A percentile compares a stretch with the other conserved stretches of the same genome.
Evolutionary conservation across 2,888 invertebrate species (phyloP).

Genomic region (Cantharis flavilabris): DNA sequence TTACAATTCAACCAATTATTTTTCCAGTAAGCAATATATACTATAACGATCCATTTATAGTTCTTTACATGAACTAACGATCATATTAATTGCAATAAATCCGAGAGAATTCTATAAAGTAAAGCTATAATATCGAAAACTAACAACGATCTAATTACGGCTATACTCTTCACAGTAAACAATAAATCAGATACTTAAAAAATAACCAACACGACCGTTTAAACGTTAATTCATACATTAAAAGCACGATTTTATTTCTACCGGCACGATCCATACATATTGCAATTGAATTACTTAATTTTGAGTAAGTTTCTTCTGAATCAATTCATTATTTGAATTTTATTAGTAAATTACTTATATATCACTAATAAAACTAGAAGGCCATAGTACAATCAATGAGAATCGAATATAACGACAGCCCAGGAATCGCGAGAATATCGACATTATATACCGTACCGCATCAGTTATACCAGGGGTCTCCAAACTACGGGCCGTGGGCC

Average conservation of each 20-base stretch:
- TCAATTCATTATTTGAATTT: not conserved
- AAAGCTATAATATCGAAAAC: constrained; percentile 12
- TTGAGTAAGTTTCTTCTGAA: not conserved
- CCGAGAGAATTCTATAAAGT: constrained; percentile 12
- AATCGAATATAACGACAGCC: too few relatives aligned
- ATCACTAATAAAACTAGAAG: not conserved
- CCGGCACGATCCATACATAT: not conserved
- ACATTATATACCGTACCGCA: too few relatives aligned
- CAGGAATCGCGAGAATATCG: too few relatives aligned
- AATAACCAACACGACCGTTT: constrained; percentile 11
- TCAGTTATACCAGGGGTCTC: too few relatives aligned
- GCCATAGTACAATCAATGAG: not conserved
- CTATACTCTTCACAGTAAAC: constrained; percentile 14
- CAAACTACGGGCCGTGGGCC: too few relatives aligned
- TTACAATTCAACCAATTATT: constrained; percentile 5
- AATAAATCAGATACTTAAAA: constrained; percentile 25
- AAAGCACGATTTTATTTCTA: not conserved
- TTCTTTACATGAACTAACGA: constrained; percentile 18
- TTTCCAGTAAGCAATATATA: constrained; percentile 10
- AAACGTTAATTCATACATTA: constrained; percentile 12
- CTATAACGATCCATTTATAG: constrained; percentile 4
- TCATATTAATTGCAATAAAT: constrained; percentile 21
- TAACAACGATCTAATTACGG: constrained; percentile 25
- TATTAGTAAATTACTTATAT: not conserved
- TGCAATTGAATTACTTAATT: not conserved